These are phyloP conservation scores for Tetragonula clypearis DNA, from an alignment of 1,140 invertebrate genomes.

Conservation along the genomic window DNA sequence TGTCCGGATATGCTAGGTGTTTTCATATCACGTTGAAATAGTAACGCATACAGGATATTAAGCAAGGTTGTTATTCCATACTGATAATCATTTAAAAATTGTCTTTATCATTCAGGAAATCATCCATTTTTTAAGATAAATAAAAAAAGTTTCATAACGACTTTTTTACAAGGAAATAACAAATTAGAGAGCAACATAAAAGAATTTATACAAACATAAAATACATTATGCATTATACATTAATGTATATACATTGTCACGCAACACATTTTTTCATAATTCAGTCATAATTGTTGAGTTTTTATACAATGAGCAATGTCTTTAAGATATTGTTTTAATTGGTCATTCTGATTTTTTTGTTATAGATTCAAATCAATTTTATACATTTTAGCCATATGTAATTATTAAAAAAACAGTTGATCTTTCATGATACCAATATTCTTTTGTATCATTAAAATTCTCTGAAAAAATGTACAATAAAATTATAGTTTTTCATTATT, in stretches of 20 bases:
- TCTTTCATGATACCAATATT: slow-evolving; percentile 33
- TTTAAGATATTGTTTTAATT: slow-evolving; percentile 17
- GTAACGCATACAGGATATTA: slow-evolving; percentile 19
- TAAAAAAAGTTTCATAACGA: neutral
- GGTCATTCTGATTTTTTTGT: neutral
- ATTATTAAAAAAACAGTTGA: slow-evolving; percentile 77
- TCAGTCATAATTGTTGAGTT: neutral
- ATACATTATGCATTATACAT: slow-evolving; percentile 37
- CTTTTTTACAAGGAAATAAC: neutral
- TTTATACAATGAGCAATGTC: slow-evolving; percentile 12
- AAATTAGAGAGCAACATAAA: neutral
- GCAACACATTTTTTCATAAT: slow-evolving; percentile 28
- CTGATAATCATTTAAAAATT: slow-evolving; percentile 21
- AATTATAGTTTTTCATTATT: neutral
- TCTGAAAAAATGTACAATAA: slow-evolving; percentile 59
- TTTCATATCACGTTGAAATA: slow-evolving; percentile 42
- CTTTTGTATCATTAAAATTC: neutral
- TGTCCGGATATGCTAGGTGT: slow-evolving; percentile 26
- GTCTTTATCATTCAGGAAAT: neutral
- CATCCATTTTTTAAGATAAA: neutral
- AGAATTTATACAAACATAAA: slow-evolving; percentile 41
- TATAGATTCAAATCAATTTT: neutral
- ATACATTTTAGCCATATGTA: slow-evolving; percentile 69
- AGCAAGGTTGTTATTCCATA: neutral
- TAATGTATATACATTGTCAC: slow-evolving; percentile 10